Evolutionary conservation across 2,113 vertebrate genomes (phyloP), one percentile per base, ranked within the genome.

Genomic region (Numida meleagris): DNA sequence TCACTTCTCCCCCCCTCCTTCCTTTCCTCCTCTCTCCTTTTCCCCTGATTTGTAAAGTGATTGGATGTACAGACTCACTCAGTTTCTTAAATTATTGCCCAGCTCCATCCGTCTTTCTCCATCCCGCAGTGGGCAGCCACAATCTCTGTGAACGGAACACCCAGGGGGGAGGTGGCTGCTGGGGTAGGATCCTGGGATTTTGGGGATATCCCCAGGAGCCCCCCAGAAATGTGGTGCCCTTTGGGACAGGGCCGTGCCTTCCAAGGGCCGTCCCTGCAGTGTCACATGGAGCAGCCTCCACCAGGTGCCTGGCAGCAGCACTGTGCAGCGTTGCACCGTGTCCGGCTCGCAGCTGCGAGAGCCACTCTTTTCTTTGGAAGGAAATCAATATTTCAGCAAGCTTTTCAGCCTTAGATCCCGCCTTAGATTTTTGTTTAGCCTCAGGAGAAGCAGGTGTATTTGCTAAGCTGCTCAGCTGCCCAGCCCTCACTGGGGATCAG

Each of bases 1-100:
- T 96, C 95, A 94, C 95, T 97, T 94, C 94, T 94, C 78, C 89
- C 91, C 96, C 91, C 1, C 82, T 31, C 33, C 86, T 53, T 86
- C 94, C 83, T 94, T 95, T 96, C 91, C 95, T 96, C 90, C 93
- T 93, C 96, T 97, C 95, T 97, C 96, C 96, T 95, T 95, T 95
- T 96, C 93, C 95, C 87, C 95, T 97, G 94, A 97, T 97, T 97
- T 97, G 97, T 97, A 97, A 98, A 97, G 97, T 97, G 97, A 98
- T 98, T 97, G 97, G 96, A 97, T 97, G 97, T 97, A 97, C 96
- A 96, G 95, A 97, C 95, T 96, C 95, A 93, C 94, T 96, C 96
- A 88, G 97, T 97, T 98, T 96, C 97, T 97, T 96, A 97, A 97
- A 98, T 97, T 97, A 98, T 97, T 96, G 95, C 94, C 95, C 97